Evolutionary conservation across 1,140 invertebrate genomes (phyloP), one percentile per base, ranked within the genome.

Genomic region (Macrobrachium rosenbergii): DNA sequence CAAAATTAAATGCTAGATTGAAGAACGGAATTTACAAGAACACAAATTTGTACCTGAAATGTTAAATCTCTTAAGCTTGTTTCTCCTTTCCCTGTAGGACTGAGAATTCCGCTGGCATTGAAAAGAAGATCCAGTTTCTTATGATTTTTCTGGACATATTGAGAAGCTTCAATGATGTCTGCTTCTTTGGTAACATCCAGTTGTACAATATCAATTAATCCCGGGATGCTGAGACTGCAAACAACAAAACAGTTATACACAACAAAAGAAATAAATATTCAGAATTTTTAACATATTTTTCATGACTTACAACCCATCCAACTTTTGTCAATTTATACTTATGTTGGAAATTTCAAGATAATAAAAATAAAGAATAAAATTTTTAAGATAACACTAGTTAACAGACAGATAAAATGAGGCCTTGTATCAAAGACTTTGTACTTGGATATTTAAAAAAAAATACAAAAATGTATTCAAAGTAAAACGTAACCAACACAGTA

Each of bases 51-150:
- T 37, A 28, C 72, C 28, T 75, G 17, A 75, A 75, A 75, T 28
- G 21, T 3, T 8, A 75, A 19, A 84, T 91, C 91, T 73, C 83
- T 90, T 28, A 92, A 85, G 80, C 91, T 91, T 28, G 91, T 92
- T 75, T 92, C 91, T 23, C 91, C 91, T 77, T 87, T 89, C 17
- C 91, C 91, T 64, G 83, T 88, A 5, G 91, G 91, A 89, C 92
- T 91, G 17, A 92, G 86, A 28, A 92, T 91, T 14, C 90, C 91
- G 43, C 90, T 90, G 43, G 88, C 91, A 87, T 92, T 92, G 60
- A 92, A 89, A 14, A 92, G 87, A 19, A 92, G 84, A 63, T 92
- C 91, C 17, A 92, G 67, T 19, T 62, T 63, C 59, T 90, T 91
- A 87, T 87, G 89, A 5, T 86, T 76, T 45, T 89, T 80, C 58